These are phyloP conservation scores for Thaleichthys pacificus DNA, from an alignment of 2,797 vertebrate species.

Conservation along the genomic window DNA sequence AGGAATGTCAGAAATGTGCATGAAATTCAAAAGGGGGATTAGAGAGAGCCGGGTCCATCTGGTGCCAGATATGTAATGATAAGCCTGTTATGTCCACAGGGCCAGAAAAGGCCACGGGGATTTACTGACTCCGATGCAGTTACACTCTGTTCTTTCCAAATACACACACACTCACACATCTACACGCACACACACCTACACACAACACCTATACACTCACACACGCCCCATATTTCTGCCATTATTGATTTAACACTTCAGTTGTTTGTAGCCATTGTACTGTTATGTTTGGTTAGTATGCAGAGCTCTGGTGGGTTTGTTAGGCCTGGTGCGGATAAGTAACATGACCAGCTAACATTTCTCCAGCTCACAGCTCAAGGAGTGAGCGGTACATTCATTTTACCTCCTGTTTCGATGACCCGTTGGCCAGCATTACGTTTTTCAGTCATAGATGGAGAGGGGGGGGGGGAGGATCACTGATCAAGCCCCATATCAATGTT, in stretches of 20 bases:
- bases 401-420: too few relatives aligned
- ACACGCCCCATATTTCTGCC: slow-evolving; percentile 64
- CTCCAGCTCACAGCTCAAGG: slow-evolving; percentile 32
- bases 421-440: too few relatives aligned
- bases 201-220: slow-evolving; percentile 15
- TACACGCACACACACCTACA: slow-evolving; percentile 16
- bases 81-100: slow-evolving; percentile 60
- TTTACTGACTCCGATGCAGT: slow-evolving; percentile 62
- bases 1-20: slow-evolving; percentile 70
- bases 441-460: too few relatives aligned
- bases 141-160: slow-evolving; percentile 69
- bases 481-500: not conserved
- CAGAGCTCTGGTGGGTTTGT: slow-evolving; percentile 55
- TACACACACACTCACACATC: slow-evolving; percentile 46
- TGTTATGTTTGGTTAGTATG: slow-evolving; percentile 60
- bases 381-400: not conserved
- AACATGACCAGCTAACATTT: slow-evolving; percentile 46
- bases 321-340: slow-evolving; percentile 45
- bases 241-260: slow-evolving; percentile 65
- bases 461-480: too few relatives aligned
- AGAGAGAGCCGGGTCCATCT: slow-evolving; percentile 53
- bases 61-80: slow-evolving; percentile 63
- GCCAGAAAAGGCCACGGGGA: slow-evolving; percentile 58
- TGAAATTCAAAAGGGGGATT: slow-evolving; percentile 73
- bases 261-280: slow-evolving; percentile 67